These are phyloP conservation scores for Apotomis turbidana DNA, from an alignment of 2,888 invertebrate genomes.

Conservation along the genomic window DNA sequence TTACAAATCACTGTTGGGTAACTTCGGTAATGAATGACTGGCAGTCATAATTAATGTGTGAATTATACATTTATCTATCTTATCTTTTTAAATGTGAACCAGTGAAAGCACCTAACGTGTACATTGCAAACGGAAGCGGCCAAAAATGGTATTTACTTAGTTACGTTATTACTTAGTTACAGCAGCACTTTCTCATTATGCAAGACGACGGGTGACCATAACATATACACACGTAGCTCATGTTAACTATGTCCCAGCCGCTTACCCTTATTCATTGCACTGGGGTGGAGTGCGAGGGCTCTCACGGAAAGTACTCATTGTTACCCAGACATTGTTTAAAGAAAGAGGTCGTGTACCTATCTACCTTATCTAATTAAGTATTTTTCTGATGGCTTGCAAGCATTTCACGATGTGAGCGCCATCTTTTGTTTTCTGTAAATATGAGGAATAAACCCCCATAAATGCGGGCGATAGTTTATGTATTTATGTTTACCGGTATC, in stretches of 20 bases:
- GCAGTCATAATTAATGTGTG: conserved; percentile 16
- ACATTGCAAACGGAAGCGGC: conserved; percentile 47
- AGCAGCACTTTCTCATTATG: conserved; percentile 65
- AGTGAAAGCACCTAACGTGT: conserved; percentile 58
- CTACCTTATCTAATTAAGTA: too few species aligned
- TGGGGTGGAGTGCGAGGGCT: background rate
- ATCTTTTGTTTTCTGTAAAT: too few species aligned
- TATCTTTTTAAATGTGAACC: conserved; percentile 41
- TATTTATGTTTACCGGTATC: too few species aligned
- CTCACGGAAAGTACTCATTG: background rate
- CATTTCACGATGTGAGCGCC: too few species aligned
- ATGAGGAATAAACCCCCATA: too few species aligned
- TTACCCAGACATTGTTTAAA: too few species aligned
- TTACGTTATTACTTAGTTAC: conserved; percentile 58
- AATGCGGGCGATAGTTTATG: too few species aligned
- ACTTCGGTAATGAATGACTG: conserved; percentile 12
- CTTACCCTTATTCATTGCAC: background rate
- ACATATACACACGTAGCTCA: background rate
- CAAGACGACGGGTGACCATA: conserved; percentile 47
- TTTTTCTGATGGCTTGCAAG: too few species aligned
- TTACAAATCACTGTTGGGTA: conserved; percentile 25
- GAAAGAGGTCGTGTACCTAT: too few species aligned
- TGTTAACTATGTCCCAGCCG: background rate
- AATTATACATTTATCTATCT: conserved; percentile 22
- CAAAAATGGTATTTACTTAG: conserved; percentile 57